Evolutionary conservation across 92 coral and sea anemone species (phyloP).

Genomic region (Paragorgia papillata): DNA sequence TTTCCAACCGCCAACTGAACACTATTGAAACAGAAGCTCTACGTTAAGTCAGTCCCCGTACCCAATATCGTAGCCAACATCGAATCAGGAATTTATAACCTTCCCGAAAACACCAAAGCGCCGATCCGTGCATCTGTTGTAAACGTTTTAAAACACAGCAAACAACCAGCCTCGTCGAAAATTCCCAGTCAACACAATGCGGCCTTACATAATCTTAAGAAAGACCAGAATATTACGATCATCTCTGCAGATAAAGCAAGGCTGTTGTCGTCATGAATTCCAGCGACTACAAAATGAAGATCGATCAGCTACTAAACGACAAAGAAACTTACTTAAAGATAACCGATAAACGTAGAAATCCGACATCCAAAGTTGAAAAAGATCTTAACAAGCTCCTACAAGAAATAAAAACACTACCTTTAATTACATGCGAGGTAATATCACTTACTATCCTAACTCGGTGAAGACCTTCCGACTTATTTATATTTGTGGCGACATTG

Average conservation of each 20-base stretch:
- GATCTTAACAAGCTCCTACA: not conserved
- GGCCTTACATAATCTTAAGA: too few species aligned
- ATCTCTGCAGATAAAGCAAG: too few species aligned
- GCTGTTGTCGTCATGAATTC: too few species aligned
- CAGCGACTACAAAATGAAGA: too few species aligned
- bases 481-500: too few species aligned
- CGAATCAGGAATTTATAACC: not conserved
- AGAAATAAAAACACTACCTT: not conserved
- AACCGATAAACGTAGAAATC: constrained; percentile 5
- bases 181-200: too few species aligned
- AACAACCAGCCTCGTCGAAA: too few species aligned
- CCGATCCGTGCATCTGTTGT: not conserved
- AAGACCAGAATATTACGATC: too few species aligned
- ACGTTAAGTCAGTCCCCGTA: not conserved
- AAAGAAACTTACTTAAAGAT: not conserved
- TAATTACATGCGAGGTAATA: too few species aligned
- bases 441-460: too few species aligned
- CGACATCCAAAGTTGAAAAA: not conserved
- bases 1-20: constrained; percentile 6
- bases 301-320: not conserved
- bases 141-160: not conserved
- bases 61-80: not conserved
- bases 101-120: constrained; percentile 1
- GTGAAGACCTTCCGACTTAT: too few species aligned
- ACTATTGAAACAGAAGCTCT: not conserved